Evolutionary conservation across 2,113 vertebrate species (phyloP), one percentile per base, ranked within the genome.

Genomic region (Istiophorus platypterus): DNA sequence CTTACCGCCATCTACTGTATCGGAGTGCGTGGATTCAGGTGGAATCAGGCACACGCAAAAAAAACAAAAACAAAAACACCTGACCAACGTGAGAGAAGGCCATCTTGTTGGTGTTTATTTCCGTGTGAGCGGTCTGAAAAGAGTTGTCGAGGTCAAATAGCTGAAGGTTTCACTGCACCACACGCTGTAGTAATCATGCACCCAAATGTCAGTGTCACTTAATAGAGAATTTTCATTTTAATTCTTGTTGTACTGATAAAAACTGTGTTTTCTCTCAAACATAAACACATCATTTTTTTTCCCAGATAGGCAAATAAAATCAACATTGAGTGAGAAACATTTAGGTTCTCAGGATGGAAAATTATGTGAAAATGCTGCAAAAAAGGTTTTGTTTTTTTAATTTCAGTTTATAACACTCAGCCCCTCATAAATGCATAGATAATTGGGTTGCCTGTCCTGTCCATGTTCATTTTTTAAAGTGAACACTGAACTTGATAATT

Each of bases 401-500:
- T 45, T 54, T 75, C 17, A 22, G 14, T 51, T 12, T 20, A 24
- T 4, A 18, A 27, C n/a, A 41, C 31, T 37, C 18, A 37, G 22
- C 4, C 8, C 11, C 2, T 73, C 7, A 4, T 31, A 27, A 12
- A 12, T 26, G 10, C 18, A 18, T 68, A 41, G 47, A 73, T 77
- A 69, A 75, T 27, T 18, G 22, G 15, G n/a, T 62, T 37, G 17
- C 45, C 51, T 62, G 1, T 54, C 1, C n/a, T 74, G 69, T 56
- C 37, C 45, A 67, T 78, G 68, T 15, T 73, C 13, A 9, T 54
- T 58, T 74, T 59, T 14, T 54, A 18, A 18, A 72, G 54, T 45
- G 1, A 56, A 31, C 3, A 54, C 18, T 68, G 71, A 15, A 71
- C 54, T 64, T 59, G 10, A 47, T 51, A 0, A 1, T 74, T 70